A percentile compares a stretch with the other conserved stretches of the same genome.
phyloP scores from a whole-genome alignment of 2,888 invertebrate species.

The Plebejus anna region DNA sequence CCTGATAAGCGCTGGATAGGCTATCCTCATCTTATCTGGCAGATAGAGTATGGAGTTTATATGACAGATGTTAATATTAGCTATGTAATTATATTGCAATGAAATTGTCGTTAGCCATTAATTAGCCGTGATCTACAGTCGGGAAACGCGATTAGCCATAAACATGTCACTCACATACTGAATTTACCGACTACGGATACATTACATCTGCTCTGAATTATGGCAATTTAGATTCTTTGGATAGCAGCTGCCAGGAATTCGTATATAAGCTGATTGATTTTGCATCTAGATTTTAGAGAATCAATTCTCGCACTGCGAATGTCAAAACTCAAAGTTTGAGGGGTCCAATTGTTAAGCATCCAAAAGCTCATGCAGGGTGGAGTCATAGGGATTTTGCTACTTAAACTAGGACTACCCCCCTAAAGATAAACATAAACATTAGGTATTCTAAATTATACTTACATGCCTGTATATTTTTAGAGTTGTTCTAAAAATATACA shows the following conservation, averaged over 20 bases:
- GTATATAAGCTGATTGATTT: neutral
- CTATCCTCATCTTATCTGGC: too few relatives aligned
- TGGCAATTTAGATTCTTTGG: neutral
- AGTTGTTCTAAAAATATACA: too few relatives aligned
- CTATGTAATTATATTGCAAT: neutral
- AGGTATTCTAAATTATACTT: neutral
- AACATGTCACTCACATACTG: neutral
- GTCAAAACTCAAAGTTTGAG: neutral
- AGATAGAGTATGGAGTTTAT: too few relatives aligned
- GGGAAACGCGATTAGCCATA: slow-evolving; percentile 17
- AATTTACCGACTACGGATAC: neutral
- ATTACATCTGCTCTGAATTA: neutral
- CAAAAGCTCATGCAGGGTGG: too few relatives aligned
- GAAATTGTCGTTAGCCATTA: neutral
- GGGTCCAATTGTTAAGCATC: too few relatives aligned
- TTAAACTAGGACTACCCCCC: too few relatives aligned
- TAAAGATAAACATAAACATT: neutral
- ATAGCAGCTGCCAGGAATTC: neutral
- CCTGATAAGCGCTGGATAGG: too few relatives aligned
- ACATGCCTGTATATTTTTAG: neutral
- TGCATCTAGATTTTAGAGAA: neutral
- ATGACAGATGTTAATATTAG: too few relatives aligned
- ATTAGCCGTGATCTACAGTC: neutral
- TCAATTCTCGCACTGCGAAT: neutral
- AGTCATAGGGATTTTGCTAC: too few relatives aligned